phyloP scores from a whole-genome alignment of 1,140 invertebrate genomes.

The Dinothrombium tinctorium region DNA sequence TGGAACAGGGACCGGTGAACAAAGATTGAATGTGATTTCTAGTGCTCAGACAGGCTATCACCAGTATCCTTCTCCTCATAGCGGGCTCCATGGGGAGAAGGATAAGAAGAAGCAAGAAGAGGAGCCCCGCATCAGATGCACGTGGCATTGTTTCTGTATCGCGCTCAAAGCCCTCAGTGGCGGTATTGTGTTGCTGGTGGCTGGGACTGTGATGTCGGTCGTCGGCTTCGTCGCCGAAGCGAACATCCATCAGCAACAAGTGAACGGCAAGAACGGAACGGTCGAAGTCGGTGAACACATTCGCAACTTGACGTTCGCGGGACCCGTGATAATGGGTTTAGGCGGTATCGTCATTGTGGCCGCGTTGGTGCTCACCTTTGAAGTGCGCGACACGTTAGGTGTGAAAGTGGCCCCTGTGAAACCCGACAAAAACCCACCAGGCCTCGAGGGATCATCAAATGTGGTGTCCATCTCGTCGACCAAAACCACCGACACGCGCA shows the following conservation, averaged over 20 bases:
- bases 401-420: constrained; percentile 11
- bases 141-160: constrained; percentile 46
- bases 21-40: not conserved
- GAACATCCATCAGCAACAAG: constrained; percentile 2
- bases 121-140: constrained; percentile 7
- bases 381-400: constrained; percentile 24
- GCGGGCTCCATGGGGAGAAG: not conserved
- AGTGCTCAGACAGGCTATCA: not conserved
- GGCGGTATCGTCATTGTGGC: constrained; percentile 78
- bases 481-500: not conserved
- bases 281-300: constrained; percentile 27
- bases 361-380: constrained; percentile 70
- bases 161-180: constrained; percentile 61
- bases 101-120: constrained; percentile 3
- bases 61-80: not conserved
- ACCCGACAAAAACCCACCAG: not conserved
- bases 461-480: too few species aligned
- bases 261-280: constrained; percentile 1
- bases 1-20: not conserved
- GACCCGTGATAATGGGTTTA: constrained; percentile 74
- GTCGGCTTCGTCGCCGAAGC: constrained; percentile 48
- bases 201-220: constrained; percentile 69
- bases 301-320: constrained; percentile 69
- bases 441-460: not conserved
- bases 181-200: constrained; percentile 51